Evolutionary conservation across 2,888 invertebrate genomes (phyloP).

Genomic region (Ophonus ardosiacus): DNA sequence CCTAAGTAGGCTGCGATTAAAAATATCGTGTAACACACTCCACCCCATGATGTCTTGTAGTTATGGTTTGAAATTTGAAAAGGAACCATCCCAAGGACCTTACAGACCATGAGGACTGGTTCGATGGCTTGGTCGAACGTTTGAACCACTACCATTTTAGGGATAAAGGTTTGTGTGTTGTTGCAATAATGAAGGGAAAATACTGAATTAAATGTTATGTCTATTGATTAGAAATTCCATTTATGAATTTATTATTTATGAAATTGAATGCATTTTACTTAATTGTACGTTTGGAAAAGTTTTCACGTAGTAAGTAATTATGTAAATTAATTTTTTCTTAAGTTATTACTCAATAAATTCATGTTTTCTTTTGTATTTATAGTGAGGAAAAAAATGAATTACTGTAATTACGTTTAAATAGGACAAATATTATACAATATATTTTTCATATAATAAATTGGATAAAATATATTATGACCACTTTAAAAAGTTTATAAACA

Average conservation of each 20-base stretch:
- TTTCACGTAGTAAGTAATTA: neutral
- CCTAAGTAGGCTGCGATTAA: conserved; percentile 45
- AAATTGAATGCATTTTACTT: conserved; percentile 52
- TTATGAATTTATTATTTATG: conserved; percentile 58
- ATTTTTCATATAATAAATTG: too few relatives aligned
- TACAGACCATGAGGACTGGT: conserved; percentile 64
- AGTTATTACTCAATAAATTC: conserved; percentile 4
- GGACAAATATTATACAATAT: too few relatives aligned
- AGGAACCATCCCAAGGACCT: conserved; percentile 64
- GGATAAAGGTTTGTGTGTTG: neutral
- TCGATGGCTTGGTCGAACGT: conserved; percentile 65
- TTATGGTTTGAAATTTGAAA: conserved; percentile 64
- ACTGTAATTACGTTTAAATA: neutral
- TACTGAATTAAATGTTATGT: neutral
- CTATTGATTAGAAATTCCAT: conserved; percentile 26
- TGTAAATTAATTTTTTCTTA: conserved; percentile 67
- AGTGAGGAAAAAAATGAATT: neutral
- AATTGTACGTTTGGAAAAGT: conserved; percentile 37
- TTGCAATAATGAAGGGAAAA: neutral
- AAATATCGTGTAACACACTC: conserved; percentile 45
- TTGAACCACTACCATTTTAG: conserved; percentile 45
- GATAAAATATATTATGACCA: too few relatives aligned
- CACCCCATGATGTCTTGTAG: conserved; percentile 64
- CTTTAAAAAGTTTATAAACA: too few relatives aligned
- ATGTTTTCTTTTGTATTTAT: neutral